These are phyloP conservation scores for Ahaetulla prasina DNA, from an alignment of 2,113 vertebrate species.

Conservation along the genomic window DNA sequence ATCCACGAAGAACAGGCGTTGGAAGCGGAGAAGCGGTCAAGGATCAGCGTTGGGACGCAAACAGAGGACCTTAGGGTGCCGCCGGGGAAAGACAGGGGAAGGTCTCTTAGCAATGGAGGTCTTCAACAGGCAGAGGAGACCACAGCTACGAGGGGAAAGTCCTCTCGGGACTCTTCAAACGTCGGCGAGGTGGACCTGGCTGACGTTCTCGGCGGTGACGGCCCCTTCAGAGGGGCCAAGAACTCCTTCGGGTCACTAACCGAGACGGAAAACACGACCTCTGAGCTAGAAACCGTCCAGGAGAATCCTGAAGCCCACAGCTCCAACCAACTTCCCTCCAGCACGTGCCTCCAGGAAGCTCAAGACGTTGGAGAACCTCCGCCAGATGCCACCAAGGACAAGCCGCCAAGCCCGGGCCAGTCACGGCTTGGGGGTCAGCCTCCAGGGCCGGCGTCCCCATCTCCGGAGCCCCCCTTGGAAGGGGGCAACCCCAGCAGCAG, in stretches of 20 bases:
- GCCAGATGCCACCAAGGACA: background rate
- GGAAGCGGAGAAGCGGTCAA: background rate
- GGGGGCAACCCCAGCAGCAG: slow-evolving; percentile 7
- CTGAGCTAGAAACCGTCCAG: background rate
- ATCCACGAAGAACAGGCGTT: background rate
- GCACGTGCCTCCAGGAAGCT: background rate
- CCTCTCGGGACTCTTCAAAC: background rate
- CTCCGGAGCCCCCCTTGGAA: background rate
- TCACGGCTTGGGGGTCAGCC: background rate
- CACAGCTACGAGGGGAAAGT: background rate
- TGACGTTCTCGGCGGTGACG: no score
- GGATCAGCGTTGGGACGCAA: slow-evolving; percentile 9
- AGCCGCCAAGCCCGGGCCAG: background rate
- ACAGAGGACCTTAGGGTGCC: background rate
- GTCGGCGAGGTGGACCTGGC: no score
- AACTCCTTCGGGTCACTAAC: background rate
- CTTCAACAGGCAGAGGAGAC: accelerated
- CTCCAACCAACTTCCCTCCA: no score
- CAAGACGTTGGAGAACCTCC: background rate
- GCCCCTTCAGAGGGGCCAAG: background rate
- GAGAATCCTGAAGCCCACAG: background rate
- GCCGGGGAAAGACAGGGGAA: background rate
- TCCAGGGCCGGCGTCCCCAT: background rate
- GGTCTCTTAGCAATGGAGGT: background rate
- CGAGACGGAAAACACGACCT: background rate